Evolutionary conservation across 2,113 vertebrate species (phyloP).

Genomic region (Callipepla californica): DNA sequence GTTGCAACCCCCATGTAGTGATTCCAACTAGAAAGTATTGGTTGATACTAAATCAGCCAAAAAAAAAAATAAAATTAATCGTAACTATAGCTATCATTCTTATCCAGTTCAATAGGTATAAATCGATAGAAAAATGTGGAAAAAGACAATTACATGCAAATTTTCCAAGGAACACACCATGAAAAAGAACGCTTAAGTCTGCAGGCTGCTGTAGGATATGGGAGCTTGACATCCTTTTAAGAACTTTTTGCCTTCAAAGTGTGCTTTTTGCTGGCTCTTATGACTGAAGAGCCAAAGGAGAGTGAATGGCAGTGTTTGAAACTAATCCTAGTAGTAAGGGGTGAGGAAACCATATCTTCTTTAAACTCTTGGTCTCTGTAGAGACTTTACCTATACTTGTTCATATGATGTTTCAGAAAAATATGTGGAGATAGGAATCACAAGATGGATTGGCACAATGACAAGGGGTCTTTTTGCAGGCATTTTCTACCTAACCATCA

Average conservation of each 20-base stretch:
- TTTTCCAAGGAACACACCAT: neutral
- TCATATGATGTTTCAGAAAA: neutral
- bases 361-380: neutral
- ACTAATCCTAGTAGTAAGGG: neutral
- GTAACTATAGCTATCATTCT: neutral
- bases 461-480: rapidly evolving
- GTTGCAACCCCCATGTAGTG: neutral
- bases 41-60: neutral
- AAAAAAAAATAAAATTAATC: neutral
- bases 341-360: neutral
- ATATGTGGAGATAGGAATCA: neutral
- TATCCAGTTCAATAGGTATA: neutral
- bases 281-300: neutral
- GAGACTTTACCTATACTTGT: neutral
- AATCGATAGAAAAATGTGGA: neutral
- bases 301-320: neutral
- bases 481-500: neutral
- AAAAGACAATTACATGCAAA: neutral
- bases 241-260: neutral
- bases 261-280: neutral
- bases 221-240: neutral
- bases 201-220: neutral
- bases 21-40: neutral
- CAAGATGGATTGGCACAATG: neutral
- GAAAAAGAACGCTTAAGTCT: neutral